phyloP scores from a whole-genome alignment of 2,113 vertebrate genomes.

The Psephotus haematonotus region DNA sequence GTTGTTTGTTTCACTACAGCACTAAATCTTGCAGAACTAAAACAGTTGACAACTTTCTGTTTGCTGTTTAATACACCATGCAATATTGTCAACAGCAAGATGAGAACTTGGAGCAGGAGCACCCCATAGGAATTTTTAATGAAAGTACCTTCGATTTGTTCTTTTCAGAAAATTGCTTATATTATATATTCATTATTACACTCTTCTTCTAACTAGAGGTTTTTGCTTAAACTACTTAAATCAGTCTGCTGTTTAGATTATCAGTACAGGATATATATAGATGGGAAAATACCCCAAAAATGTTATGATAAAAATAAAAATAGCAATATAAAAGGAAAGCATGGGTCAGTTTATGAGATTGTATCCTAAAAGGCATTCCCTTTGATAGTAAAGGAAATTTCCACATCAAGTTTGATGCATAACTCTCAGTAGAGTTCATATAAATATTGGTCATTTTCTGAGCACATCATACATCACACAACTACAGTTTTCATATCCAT shows the following conservation, averaged over 20 bases:
- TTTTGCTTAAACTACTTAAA: not conserved
- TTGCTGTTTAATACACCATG: not conserved
- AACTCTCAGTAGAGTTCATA: constrained; percentile 1
- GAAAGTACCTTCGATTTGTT: not conserved
- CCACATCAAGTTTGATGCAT: not conserved
- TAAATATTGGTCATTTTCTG: constrained; percentile 18
- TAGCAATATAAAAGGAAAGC: not conserved
- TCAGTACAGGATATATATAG: not conserved
- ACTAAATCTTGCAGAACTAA: not conserved
- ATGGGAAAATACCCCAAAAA: constrained; percentile 30
- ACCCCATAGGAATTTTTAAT: not conserved
- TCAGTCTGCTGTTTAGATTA: not conserved
- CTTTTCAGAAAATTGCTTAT: not conserved
- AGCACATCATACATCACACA: constrained; percentile 33
- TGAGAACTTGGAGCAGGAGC: not conserved
- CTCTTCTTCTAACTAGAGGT: not conserved
- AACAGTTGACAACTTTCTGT: not conserved
- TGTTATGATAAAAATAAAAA: not conserved
- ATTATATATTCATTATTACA: not conserved
- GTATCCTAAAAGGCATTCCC: not conserved
- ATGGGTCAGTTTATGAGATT: not conserved
- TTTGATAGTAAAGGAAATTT: constrained; percentile 35
- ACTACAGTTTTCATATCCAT: not conserved
- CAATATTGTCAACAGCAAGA: not conserved
- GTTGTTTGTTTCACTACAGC: not conserved